Evolutionary conservation across 2,888 invertebrate species (phyloP), one percentile per base, ranked within the genome.

Genomic region (Baronia brevicornis): DNA sequence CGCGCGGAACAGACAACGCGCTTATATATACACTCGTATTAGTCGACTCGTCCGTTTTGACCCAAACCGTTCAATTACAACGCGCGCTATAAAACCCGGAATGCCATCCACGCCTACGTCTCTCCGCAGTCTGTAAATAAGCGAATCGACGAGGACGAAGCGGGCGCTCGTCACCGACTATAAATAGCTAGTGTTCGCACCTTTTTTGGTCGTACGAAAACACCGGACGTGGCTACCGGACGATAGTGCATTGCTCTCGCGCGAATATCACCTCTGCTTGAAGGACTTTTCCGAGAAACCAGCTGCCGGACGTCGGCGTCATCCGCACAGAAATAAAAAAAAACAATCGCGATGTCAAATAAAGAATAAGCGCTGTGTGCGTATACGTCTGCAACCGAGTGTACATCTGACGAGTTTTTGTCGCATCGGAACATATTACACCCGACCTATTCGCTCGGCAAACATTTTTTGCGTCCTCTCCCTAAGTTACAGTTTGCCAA

Each of bases 151-250:
- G 61, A 63, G 59, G 60, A 67, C 67, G 66, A 60, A 53, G 60
- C 58, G 48, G 58, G 54, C 54, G 64, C 72, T 79, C 69, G 75
- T 80, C 82, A 80, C 23, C 58, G 56, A 54, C 66, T 77, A 78
- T 77, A 75, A 79, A 82, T 79, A 79, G 69, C 50, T 60, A 48
- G 47, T 68, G 75, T 75, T 77, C 80, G 72, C 77, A 78, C 80
- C 82, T 79, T 82, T 82, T 84, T 82, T 74, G 79, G 82, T 67
- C 56, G 64, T 74, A 70, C 71, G 64, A 74, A 78, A 75, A 71
- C 68, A 79, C 79, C 80, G 82, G 82, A 82, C 65, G 69, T 63
- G 48, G 61, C 78, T 77, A 78, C 82, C 78, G 82, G 79, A 53
- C 65, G 56, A 59, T 57, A 63, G 73, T 69, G 68, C 72, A 68